Conservation (phyloP, 1,140 invertebrate species). For the Wasmannia auropunctata region DNA sequence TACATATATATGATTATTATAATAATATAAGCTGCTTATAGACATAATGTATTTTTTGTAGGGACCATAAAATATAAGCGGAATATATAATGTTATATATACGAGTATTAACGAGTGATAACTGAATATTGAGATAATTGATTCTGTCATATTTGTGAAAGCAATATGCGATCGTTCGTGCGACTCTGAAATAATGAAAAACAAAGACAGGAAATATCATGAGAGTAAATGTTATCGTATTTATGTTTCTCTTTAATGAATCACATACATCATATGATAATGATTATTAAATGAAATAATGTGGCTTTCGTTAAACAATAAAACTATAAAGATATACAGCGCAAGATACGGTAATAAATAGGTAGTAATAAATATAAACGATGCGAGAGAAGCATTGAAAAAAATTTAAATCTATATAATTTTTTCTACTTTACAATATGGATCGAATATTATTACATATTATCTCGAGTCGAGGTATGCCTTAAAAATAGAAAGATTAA, state of each 20-base stretch:
- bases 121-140: slow-evolving; percentile 16
- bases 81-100: slow-evolving; percentile 59
- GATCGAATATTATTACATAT: neutral
- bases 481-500: slow-evolving; percentile 39
- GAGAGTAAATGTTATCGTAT: neutral
- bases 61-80: slow-evolving; percentile 80
- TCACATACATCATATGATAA: neutral
- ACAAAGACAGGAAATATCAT: neutral
- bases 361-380: neutral
- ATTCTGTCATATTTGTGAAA: slow-evolving; percentile 56
- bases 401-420: slow-evolving; percentile 23
- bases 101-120: slow-evolving; percentile 60
- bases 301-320: slow-evolving; percentile 8
- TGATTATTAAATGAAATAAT: slow-evolving; percentile 9
- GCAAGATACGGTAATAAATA: neutral
- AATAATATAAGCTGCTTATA: slow-evolving; percentile 80
- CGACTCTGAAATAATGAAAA: neutral
- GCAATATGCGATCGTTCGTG: slow-evolving; percentile 62
- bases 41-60: slow-evolving; percentile 83
- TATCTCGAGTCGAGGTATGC: slow-evolving; percentile 26
- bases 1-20: slow-evolving; percentile 76
- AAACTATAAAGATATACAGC: neutral
- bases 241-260: slow-evolving; percentile 1
- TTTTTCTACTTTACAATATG: slow-evolving; percentile 33
- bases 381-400: neutral